phyloP scores from a whole-genome alignment of 2,888 invertebrate genomes.

The Timandra comae region DNA sequence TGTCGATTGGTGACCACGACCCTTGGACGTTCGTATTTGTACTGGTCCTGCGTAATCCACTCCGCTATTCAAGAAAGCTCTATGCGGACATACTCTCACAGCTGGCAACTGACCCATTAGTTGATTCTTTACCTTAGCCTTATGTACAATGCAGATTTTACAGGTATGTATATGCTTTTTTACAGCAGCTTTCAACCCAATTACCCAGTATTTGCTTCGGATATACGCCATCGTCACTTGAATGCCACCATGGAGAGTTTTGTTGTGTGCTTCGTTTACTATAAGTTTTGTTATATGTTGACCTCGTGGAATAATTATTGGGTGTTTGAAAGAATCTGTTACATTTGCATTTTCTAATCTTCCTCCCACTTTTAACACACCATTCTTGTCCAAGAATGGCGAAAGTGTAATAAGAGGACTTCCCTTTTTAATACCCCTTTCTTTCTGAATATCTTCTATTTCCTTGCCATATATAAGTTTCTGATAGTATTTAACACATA shows the following conservation, averaged over 20 bases:
- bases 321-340: conserved; percentile 7
- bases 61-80: conserved; percentile 10
- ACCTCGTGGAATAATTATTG: conserved; percentile 15
- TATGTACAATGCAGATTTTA: conserved; percentile 10
- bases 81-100: conserved; percentile 7
- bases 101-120: conserved; percentile 19
- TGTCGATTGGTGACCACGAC: conserved; percentile 12
- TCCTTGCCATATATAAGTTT: no score
- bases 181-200: conserved; percentile 7
- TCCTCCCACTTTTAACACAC: conserved; percentile 15
- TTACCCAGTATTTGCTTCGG: conserved; percentile 16
- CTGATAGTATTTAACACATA: no score
- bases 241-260: conserved; percentile 23
- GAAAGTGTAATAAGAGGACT: no score
- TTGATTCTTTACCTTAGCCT: conserved; percentile 3
- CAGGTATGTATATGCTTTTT: conserved; percentile 12
- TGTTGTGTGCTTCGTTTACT: conserved; percentile 19
- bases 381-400: conserved; percentile 12
- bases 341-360: conserved; percentile 9
- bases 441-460: no score
- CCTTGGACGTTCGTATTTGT: conserved; percentile 7
- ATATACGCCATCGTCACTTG: conserved; percentile 17
- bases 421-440: no score
- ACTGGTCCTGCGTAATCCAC: conserved; percentile 20
- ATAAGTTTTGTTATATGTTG: no score